Percentiles rank a stretch among this genome's conserved stretches.
phyloP scores from a whole-genome alignment of 2,888 invertebrate species.

The Melipona bicolor region DNA sequence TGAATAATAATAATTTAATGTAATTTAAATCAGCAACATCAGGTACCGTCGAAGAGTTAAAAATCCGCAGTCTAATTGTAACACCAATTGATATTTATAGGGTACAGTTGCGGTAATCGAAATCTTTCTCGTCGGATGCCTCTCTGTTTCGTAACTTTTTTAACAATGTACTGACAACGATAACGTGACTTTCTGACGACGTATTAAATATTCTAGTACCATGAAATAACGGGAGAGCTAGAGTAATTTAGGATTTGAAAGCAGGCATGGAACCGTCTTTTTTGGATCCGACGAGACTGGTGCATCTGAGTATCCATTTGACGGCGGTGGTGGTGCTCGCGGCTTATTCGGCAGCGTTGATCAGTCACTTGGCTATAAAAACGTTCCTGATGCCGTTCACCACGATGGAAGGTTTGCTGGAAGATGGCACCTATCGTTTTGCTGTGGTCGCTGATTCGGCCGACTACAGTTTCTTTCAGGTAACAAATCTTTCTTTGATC shows the following conservation, averaged over 20 bases:
- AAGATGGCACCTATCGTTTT: slow-evolving; percentile 80
- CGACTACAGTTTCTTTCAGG: slow-evolving; percentile 80
- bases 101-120: no score
- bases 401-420: slow-evolving; percentile 80
- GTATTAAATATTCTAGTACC: neutral
- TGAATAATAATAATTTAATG: no score
- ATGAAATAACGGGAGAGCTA: neutral
- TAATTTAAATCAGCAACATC: no score
- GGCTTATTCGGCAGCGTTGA: slow-evolving; percentile 81
- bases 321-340: slow-evolving; percentile 79
- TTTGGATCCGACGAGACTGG: slow-evolving; percentile 77
- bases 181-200: neutral
- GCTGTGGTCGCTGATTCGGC: slow-evolving; percentile 78
- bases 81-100: no score
- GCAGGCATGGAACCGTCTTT: slow-evolving; percentile 73
- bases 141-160: no score
- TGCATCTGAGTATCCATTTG: slow-evolving; percentile 78
- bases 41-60: neutral
- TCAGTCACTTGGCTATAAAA: slow-evolving; percentile 80
- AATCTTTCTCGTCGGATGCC: no score
- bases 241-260: neutral
- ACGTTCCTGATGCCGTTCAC: slow-evolving; percentile 81
- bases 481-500: slow-evolving; percentile 36
- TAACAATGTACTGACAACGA: neutral
- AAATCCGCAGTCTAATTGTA: no score